Conservation (phyloP, 2,797 vertebrate genomes). For the Hafferia zeledoni region DNA sequence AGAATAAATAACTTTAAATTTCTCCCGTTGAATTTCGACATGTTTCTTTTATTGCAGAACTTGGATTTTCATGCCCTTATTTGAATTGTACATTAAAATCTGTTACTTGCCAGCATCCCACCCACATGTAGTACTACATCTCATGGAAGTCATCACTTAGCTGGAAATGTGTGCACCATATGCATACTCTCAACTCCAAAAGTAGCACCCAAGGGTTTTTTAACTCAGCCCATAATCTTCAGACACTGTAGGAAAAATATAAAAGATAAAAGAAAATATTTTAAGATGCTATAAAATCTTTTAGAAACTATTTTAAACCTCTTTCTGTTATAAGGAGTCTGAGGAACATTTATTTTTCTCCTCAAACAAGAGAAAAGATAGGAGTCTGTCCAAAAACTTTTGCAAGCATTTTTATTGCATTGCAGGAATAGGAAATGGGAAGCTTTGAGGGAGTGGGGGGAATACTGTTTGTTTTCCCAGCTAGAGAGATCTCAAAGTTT, state of each 20-base stretch:
- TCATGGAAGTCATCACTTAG: slow-evolving; percentile 67
- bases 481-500: slow-evolving; percentile 15
- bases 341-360: slow-evolving; percentile 57
- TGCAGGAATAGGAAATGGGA: slow-evolving; percentile 39
- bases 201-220: slow-evolving; percentile 79
- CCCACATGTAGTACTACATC: slow-evolving; percentile 50
- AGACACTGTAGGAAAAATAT: slow-evolving; percentile 74
- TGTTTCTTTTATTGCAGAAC: slow-evolving; percentile 55
- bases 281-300: slow-evolving; percentile 75
- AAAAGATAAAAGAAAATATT: slow-evolving; percentile 79
- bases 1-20: slow-evolving; percentile 39
- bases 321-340: slow-evolving; percentile 48
- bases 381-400: slow-evolving; percentile 53
- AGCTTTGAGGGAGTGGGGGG: background rate
- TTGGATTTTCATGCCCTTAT: slow-evolving; percentile 58
- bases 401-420: slow-evolving; percentile 60
- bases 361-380: slow-evolving; percentile 55
- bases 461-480: slow-evolving; percentile 32
- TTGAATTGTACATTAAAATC: slow-evolving; percentile 64
- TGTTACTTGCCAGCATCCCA: slow-evolving; percentile 57
- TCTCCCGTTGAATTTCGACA: slow-evolving; percentile 11
- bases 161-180: slow-evolving; percentile 77
- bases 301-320: slow-evolving; percentile 71
- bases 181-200: slow-evolving; percentile 70
- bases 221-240: slow-evolving; percentile 74